Percentiles rank a stretch among this genome's conserved stretches.
phyloP scores from a whole-genome alignment of 2,113 vertebrate genomes.

The Prunella fulvescens region DNA sequence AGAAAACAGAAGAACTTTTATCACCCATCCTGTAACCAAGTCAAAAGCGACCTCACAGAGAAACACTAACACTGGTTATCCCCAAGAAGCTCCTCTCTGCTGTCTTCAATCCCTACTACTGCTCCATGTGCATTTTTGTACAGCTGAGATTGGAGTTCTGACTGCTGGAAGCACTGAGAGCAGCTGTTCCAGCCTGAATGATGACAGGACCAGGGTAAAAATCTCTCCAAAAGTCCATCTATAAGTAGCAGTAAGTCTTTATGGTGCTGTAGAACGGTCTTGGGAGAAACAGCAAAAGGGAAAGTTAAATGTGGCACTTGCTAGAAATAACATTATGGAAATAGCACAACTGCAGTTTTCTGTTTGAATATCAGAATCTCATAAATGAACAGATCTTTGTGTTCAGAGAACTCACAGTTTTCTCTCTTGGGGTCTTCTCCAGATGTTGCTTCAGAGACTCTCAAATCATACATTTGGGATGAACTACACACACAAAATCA shows the following conservation, averaged over 20 bases:
- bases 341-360: background rate
- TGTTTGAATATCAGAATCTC: background rate
- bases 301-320: background rate
- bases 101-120: background rate
- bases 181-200: background rate
- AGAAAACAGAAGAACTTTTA: background rate
- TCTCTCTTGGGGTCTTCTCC: slow-evolving; percentile 19
- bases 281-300: background rate
- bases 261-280: background rate
- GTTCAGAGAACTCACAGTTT: background rate
- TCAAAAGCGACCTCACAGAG: background rate
- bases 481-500: background rate
- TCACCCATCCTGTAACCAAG: background rate
- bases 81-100: background rate
- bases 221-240: background rate
- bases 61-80: background rate
- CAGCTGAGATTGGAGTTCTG: background rate
- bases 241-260: background rate
- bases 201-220: background rate
- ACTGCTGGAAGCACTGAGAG: background rate
- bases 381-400: background rate
- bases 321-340: background rate
- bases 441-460: slow-evolving; percentile 35
- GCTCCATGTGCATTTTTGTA: background rate
- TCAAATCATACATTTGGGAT: background rate